Conservation (phyloP, 2,113 vertebrate species). For the Bubo blakistoni region DNA sequence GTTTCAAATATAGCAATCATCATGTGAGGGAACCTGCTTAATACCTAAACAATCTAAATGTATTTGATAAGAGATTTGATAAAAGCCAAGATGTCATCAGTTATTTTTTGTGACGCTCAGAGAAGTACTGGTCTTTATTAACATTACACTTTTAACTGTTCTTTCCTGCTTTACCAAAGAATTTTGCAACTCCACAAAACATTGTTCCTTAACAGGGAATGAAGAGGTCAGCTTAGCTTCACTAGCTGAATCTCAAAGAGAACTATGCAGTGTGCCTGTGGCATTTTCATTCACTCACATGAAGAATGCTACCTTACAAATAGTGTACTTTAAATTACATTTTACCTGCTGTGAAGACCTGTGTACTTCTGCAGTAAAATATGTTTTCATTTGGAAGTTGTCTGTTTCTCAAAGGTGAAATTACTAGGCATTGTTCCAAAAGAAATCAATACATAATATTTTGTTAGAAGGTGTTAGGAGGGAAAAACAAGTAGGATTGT, state of each 20-base stretch:
- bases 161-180: not conserved
- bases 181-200: conserved; percentile 6
- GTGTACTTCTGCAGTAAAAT: conserved; percentile 43
- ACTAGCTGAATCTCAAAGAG: not conserved
- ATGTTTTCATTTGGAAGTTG: conserved; percentile 57
- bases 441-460: conserved; percentile 42
- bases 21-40: not conserved
- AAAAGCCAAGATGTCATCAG: not conserved
- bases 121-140: not conserved
- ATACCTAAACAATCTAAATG: not conserved
- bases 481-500: not conserved
- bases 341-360: conserved; percentile 57
- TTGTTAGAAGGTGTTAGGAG: not conserved
- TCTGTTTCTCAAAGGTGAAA: conserved; percentile 49
- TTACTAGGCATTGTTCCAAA: conserved; percentile 39
- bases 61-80: not conserved
- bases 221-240: conserved; percentile 23
- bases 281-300: conserved; percentile 20
- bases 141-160: not conserved
- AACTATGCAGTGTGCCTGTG: not conserved
- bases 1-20: not conserved
- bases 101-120: not conserved
- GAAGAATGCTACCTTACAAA: conserved; percentile 31
- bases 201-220: not conserved
- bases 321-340: conserved; percentile 27